Evolutionary conservation across 2,113 vertebrate genomes (phyloP), one percentile per base, ranked within the genome.

Genomic region (Rhombomys opimus): DNA sequence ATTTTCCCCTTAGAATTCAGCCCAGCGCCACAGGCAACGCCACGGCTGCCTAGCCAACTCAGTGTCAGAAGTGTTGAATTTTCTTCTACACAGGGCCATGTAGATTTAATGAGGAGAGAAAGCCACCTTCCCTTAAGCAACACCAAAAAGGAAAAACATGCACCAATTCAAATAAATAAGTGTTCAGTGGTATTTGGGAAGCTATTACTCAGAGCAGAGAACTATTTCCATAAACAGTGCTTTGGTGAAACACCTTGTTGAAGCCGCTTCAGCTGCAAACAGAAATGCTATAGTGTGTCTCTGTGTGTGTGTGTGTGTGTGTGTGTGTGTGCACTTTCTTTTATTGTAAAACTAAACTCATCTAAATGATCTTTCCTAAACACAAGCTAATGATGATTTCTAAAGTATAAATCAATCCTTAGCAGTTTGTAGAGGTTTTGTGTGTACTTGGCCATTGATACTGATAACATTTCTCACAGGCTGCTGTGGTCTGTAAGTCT

Each of bases 41-140:
- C n/a, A 70, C 7, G 89, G 30, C 57, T 93, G 46, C 89, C 95
- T 14, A 59, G 35, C 18, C 68, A 86, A 67, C 22, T 78, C 59
- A n/a, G 2, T 76, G 46, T 38, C 87, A 77, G 90, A 95, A 96
- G 12, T 17, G 20, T 38, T 25, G 67, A 63, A 84, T 57, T 95
- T 90, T 22, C 89, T 89, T 97, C 41, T 92, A 70, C 65, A 77
- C 7, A 7, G 9, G 7, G 25, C 3, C 65, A 23, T 70, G 52
- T 11, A 68, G n/a, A 77, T 68, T 84, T 61, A 76, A 87, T 81
- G 30, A 81, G 70, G 27, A 70, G 59, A 87, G 63, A 73, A 2
- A 10, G 11, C 27, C 38, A 76, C 7, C 17, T 77, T 68, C 32
- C 7, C 63, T 67, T 78, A 82, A 93, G 68, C 78, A 93, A 54